Evolutionary conservation across 2,888 invertebrate species (phyloP).

Genomic region (Spilarctia lutea): DNA sequence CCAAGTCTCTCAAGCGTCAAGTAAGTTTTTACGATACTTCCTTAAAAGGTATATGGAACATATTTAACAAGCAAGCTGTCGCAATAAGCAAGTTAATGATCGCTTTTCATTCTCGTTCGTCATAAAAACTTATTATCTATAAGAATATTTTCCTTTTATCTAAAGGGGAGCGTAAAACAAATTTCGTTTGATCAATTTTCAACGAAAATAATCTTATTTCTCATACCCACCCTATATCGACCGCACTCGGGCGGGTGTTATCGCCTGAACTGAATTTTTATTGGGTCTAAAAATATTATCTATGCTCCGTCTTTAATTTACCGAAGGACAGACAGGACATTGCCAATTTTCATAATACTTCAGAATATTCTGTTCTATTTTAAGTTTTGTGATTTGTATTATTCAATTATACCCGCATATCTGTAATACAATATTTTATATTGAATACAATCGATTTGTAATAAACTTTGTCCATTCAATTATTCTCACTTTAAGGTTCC

Average conservation of each 20-base stretch:
- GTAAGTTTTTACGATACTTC: conserved; percentile 23
- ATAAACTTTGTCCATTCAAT: background rate
- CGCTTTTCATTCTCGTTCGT: conserved; percentile 28
- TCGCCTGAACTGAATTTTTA: conserved; percentile 50
- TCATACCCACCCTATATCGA: conserved; percentile 49
- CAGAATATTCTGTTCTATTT: background rate
- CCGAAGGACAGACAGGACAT: conserved; percentile 27
- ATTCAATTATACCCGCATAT: background rate
- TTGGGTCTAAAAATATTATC: conserved; percentile 52
- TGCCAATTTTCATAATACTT: conserved; percentile 1
- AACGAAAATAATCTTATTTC: conserved; percentile 54
- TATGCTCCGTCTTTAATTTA: conserved; percentile 46
- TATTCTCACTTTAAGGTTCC: background rate
- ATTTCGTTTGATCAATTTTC: conserved; percentile 57
- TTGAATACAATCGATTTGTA: background rate
- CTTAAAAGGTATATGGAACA: conserved; percentile 33
- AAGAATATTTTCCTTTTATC: conserved; percentile 44
- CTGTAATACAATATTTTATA: background rate
- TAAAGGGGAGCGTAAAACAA: conserved; percentile 42
- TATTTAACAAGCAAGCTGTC: conserved; percentile 24
- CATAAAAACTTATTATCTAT: conserved; percentile 44
- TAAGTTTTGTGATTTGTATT: background rate
- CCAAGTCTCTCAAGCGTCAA: conserved; percentile 23
- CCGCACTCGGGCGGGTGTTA: conserved; percentile 49
- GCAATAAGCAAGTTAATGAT: conserved; percentile 29